phyloP scores from a whole-genome alignment of 2,113 vertebrate species.

The Rostratula benghalensis region DNA sequence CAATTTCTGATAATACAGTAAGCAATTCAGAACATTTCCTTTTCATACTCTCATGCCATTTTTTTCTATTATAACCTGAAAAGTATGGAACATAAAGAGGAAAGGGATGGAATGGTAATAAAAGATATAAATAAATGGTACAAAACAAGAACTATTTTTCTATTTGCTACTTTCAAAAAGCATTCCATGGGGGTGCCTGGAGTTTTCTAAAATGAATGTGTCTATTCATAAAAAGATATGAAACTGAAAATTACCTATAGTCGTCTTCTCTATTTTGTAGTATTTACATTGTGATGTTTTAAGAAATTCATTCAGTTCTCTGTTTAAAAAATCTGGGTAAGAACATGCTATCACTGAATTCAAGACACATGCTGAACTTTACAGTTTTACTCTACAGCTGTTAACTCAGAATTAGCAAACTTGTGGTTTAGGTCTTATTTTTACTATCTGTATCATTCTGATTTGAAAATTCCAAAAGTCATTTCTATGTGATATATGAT shows the following conservation, averaged over 20 bases:
- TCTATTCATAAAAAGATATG: neutral
- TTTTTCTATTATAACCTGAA: neutral
- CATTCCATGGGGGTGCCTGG: accelerated
- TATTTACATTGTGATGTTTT: neutral
- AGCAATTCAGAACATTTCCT: neutral
- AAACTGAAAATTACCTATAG: neutral
- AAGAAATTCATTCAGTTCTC: neutral
- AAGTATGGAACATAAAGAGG: neutral
- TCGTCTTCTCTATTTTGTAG: neutral
- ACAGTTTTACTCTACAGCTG: neutral
- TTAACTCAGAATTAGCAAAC: neutral
- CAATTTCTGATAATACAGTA: conserved; percentile 2
- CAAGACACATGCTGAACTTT: neutral
- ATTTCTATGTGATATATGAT: neutral
- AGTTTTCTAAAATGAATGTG: neutral
- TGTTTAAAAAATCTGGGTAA: neutral
- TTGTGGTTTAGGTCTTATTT: neutral
- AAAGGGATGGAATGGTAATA: neutral
- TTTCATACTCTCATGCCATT: neutral
- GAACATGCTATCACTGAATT: neutral
- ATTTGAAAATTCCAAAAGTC: neutral
- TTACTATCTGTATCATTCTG: neutral
- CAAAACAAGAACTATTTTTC: neutral
- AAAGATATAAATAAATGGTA: neutral
- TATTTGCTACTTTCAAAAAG: neutral